phyloP scores from a whole-genome alignment of 1,140 invertebrate species.

The Thereuonema tuberculata region DNA sequence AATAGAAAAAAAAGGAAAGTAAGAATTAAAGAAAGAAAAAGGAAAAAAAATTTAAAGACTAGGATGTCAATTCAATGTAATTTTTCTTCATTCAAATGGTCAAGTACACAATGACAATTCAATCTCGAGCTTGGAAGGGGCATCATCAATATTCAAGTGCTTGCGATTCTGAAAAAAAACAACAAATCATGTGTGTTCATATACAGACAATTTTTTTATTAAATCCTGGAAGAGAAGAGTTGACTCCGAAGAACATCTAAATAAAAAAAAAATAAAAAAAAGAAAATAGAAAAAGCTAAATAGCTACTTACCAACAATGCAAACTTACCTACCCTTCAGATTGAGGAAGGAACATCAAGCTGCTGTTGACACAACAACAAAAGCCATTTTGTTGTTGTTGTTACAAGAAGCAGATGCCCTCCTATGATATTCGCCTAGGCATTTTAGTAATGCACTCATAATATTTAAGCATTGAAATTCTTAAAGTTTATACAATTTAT shows the following conservation, averaged over 20 bases:
- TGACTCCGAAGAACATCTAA: background rate
- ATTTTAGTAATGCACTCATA: background rate
- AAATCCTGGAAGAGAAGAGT: background rate
- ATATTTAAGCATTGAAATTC: background rate
- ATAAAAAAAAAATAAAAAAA: background rate
- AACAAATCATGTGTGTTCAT: background rate
- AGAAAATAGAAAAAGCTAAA: background rate
- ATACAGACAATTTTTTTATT: background rate
- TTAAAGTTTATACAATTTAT: background rate
- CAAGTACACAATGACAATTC: background rate
- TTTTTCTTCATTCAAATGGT: no score
- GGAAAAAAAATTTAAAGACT: no score
- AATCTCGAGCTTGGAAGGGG: background rate
- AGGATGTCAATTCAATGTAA: no score
- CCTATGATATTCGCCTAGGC: no score
- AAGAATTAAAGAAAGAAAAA: no score
- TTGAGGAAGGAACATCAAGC: background rate
- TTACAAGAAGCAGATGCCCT: no score
- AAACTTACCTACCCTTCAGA: background rate
- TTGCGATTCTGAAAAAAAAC: constrained; percentile 1
- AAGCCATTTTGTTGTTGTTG: background rate
- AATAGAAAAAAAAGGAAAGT: no score
- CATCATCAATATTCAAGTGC: constrained; percentile 6
- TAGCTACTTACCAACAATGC: background rate
- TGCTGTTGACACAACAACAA: background rate